Conservation (phyloP, 2,797 vertebrate species). For the Menidia menidia region DNA sequence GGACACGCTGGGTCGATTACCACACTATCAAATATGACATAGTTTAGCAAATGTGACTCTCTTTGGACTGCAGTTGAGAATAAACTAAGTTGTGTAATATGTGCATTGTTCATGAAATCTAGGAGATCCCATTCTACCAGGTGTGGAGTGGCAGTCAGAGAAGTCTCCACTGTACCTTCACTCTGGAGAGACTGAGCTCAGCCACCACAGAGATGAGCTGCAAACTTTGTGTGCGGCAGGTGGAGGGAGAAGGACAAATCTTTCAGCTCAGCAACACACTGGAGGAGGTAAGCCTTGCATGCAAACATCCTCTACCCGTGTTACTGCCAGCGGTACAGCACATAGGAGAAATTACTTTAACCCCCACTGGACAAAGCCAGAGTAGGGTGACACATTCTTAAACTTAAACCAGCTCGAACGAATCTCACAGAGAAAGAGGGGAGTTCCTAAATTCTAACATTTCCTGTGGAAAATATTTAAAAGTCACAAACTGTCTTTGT, state of each 20-base stretch:
- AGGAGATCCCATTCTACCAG: conserved; percentile 96
- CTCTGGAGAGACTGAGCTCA: conserved; percentile 92
- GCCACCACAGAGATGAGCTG: conserved; percentile 91
- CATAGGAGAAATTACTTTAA: background rate
- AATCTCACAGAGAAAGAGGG: background rate
- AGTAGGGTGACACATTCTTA: background rate
- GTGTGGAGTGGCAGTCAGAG: conserved; percentile 95
- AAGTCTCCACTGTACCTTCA: conserved; percentile 95
- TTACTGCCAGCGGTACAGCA: background rate
- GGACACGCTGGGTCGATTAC: background rate
- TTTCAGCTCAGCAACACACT: conserved; percentile 95
- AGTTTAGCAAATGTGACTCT: background rate
- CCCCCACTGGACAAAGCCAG: background rate
- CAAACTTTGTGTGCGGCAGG: conserved; percentile 96
- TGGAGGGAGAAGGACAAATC: conserved; percentile 98
- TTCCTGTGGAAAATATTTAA: conserved; percentile 44
- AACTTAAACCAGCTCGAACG: conserved; percentile 6
- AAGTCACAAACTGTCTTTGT: conserved; percentile 59
- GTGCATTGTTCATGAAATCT: background rate
- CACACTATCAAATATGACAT: background rate
- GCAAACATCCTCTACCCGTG: background rate
- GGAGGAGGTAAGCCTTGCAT: conserved; percentile 85
- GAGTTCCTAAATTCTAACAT: conserved; percentile 9
- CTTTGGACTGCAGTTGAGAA: background rate
- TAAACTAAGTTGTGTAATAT: background rate